Base-by-base conservation (phyloP, 1,140 invertebrate species). In the Pectinophora gossypiella region DNA sequence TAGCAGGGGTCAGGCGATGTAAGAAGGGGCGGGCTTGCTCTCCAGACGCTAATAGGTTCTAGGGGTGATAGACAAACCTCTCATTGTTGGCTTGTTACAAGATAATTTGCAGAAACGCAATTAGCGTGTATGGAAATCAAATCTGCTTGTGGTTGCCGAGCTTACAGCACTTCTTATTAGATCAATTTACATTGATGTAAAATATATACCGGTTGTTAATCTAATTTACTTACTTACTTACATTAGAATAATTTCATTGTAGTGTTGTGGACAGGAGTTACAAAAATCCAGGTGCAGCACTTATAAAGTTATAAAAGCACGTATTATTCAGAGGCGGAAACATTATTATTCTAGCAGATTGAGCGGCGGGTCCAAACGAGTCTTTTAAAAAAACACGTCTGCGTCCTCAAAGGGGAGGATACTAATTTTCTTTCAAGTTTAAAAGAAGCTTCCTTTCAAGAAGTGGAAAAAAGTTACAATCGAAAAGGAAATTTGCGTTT, bases 401-500 rank as follows among this genome's bases (percentile, higher is more conserved):
- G 71, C 50, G 74, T 72, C 76, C 77, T 83, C 83, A 86, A 85
- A 86, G 79, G 75, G 70, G 74, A 81, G 77, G 79, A 83, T 76
- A 85, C 81, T 85, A 85, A 86, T 86, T 87, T 85, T 75, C 79
- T 85, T 78, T 76, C 70, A 68, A 74, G 66, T 81, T 79, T 78
- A 72, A 83, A 86, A 82, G 76, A 85, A 83, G 74, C 74, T 86
- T 78, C 71, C 76, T 83, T 83, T 83, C 74, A 77, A 85, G 76
- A 75, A 84, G 74, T 81, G 73, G 74, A 86, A 86, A 85, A 87
- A 87, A 87, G 83, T 87, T 87, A 87, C 81, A 87, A 85, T 87
- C 83, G 81, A 80, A 87, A 87, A 82, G 79, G 78, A 82, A 86
- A 87, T 87, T 87, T 87, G 84, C 81, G 84, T 87, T 87, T 87